These are phyloP conservation scores for Aplochiton taeniatus DNA, from an alignment of 2,797 vertebrate genomes.

Conservation along the genomic window DNA sequence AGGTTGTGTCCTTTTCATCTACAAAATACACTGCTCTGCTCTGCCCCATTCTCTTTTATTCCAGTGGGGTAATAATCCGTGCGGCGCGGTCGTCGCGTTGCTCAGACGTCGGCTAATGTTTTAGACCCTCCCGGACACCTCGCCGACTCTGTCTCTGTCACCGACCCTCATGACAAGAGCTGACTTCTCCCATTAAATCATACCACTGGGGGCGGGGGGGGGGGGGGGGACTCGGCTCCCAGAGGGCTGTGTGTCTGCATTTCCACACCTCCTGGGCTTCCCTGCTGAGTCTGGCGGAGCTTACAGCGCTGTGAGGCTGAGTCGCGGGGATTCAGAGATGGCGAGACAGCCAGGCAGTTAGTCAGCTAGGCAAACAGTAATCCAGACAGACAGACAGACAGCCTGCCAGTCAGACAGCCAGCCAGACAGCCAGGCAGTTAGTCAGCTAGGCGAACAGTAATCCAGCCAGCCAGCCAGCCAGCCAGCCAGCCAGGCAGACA, in stretches of 20 bases:
- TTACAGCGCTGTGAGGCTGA: background rate
- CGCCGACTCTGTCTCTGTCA: background rate
- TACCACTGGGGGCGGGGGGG: background rate
- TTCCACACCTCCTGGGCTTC: background rate
- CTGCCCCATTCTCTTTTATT: too few relatives aligned
- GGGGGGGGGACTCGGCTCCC: background rate
- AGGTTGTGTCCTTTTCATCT: too few relatives aligned
- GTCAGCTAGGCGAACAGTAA: background rate
- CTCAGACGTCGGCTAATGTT: background rate
- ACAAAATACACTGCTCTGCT: too few relatives aligned
- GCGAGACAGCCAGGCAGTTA: too few relatives aligned
- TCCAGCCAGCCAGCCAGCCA: background rate
- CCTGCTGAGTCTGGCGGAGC: background rate
- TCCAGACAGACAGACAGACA: background rate
- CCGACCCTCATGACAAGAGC: background rate
- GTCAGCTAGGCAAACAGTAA: background rate
- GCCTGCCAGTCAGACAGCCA: background rate
- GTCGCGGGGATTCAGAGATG: background rate
- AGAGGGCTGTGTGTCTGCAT: conserved; percentile 1
- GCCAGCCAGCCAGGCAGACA: too few relatives aligned
- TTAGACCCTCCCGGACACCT: background rate
- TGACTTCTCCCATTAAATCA: conserved; percentile 16
- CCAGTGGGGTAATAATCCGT: too few relatives aligned
- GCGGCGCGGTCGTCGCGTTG: too few relatives aligned
- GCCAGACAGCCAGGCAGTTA: background rate